Percentiles rank a stretch among this genome's conserved stretches.
phyloP scores from a whole-genome alignment of 2,888 invertebrate species.

The Macropis europaea region DNA sequence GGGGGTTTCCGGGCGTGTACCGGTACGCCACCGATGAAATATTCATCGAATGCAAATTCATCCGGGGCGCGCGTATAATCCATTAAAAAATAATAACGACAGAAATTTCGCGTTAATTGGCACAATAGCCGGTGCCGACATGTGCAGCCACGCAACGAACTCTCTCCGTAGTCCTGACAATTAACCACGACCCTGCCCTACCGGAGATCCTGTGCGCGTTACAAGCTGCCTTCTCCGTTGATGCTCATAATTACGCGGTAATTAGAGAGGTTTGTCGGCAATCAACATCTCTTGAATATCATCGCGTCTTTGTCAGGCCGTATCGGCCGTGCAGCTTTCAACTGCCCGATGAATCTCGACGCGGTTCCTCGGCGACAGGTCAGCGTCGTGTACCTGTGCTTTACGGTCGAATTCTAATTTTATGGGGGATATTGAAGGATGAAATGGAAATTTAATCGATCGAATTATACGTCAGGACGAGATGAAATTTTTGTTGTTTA shows the following conservation, averaged over 20 bases:
- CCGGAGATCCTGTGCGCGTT: slow-evolving; percentile 68
- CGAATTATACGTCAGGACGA: not conserved
- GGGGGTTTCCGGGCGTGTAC: slow-evolving; percentile 26
- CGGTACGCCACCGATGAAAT: slow-evolving; percentile 58
- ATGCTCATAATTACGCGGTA: slow-evolving; percentile 74
- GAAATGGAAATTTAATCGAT: slow-evolving; percentile 25
- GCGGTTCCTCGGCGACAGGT: not conserved
- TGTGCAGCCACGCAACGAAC: slow-evolving; percentile 21
- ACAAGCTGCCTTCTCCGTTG: slow-evolving; percentile 34
- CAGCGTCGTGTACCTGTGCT: not conserved
- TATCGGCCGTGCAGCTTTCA: slow-evolving; percentile 36
- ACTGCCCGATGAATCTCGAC: not conserved
- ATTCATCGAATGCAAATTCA: slow-evolving; percentile 73
- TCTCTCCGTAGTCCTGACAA: slow-evolving; percentile 67
- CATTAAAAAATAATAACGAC: slow-evolving; percentile 74
- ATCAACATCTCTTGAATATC: slow-evolving; percentile 72
- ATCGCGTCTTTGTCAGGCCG: slow-evolving; percentile 54
- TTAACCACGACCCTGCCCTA: slow-evolving; percentile 70
- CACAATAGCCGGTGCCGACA: slow-evolving; percentile 63
- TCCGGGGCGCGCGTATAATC: slow-evolving; percentile 60
- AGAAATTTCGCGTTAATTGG: slow-evolving; percentile 76
- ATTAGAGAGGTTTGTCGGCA: slow-evolving; percentile 76
- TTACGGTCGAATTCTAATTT: slow-evolving; percentile 18
- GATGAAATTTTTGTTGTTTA: too few relatives aligned
- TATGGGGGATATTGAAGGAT: not conserved